Conservation (phyloP, 2,113 vertebrate species). For the Sialia sialis region DNA sequence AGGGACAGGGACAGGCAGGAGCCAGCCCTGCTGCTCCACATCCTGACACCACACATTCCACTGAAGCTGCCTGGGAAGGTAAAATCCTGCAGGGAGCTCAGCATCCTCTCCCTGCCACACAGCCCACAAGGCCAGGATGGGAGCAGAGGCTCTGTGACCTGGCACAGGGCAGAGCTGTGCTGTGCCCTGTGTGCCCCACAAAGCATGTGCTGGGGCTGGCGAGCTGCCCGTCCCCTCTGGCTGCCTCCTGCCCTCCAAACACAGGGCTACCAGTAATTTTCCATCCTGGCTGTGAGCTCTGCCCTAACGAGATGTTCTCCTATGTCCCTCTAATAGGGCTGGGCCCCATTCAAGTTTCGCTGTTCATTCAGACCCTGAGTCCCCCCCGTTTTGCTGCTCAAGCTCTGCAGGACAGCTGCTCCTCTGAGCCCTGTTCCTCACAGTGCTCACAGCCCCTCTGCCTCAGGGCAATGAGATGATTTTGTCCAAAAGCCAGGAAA, state of each 20-base stretch:
- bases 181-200: background rate
- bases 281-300: slow-evolving; percentile 24
- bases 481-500: background rate
- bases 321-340: background rate
- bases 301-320: background rate
- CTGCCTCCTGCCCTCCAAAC: background rate
- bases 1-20: background rate
- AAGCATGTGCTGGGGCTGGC: background rate
- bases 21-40: background rate
- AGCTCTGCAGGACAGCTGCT: background rate
- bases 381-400: accelerated
- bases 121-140: accelerated
- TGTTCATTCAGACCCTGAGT: background rate
- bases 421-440: background rate
- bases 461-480: background rate
- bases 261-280: slow-evolving; percentile 26
- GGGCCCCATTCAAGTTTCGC: background rate
- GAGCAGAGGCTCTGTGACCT: background rate
- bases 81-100: background rate
- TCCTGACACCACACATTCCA: background rate
- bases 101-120: background rate
- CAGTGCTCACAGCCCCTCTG: background rate
- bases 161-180: background rate
- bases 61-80: background rate
- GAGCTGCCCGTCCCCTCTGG: background rate